Evolutionary conservation across 1,140 invertebrate species (phyloP), one percentile per base, ranked within the genome.

Genomic region (Drosophila tani): DNA sequence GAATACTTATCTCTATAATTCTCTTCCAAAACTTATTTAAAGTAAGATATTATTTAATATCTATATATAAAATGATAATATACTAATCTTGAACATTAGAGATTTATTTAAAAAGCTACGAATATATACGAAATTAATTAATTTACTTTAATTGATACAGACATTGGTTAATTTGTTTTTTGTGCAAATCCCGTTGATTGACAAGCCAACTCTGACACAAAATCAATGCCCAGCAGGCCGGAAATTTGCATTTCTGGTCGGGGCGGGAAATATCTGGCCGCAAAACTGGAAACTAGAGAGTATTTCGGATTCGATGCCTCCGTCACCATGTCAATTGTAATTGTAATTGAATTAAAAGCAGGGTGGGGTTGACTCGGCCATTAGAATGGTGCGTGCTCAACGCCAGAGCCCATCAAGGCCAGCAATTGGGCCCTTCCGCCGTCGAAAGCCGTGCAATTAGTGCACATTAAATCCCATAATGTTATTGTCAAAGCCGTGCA

Each of bases 401-500:
- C 43, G 40, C 62, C 17, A 9, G 6, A 35, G 8, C 21, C 21
- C n/a, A 38, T 45, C 67, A 82, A 82, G 81, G 80, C 50, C 64
- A 59, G 19, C 79, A 87, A 87, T 87, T 87, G 87, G 70, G 57
- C 73, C 70, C 73, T 87, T 87, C 84, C 84, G 84, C 68, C 57
- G 71, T 47, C 45, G 46, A 56, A 66, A 67, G 83, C 79, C 55
- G 17, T 60, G 74, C 74, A 87, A 88, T 88, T 88, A 88, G 85
- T 75, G 70, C 70, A 81, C 85, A 88, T 88, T 87, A 88, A 88
- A 90, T 90, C 84, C 67, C 85, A 88, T 90, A 88, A 90, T 88
- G 85, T 81, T 88, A 63, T 80, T 87, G 80, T 77, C 65, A 55
- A 53, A 62, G 69, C 67, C 50, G 49, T 55, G 62, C 85, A 81